A percentile compares a stretch with the other conserved stretches of the same genome.
Evolutionary conservation across 2,113 vertebrate genomes (phyloP).

Genomic region (Callithrix jacchus): DNA sequence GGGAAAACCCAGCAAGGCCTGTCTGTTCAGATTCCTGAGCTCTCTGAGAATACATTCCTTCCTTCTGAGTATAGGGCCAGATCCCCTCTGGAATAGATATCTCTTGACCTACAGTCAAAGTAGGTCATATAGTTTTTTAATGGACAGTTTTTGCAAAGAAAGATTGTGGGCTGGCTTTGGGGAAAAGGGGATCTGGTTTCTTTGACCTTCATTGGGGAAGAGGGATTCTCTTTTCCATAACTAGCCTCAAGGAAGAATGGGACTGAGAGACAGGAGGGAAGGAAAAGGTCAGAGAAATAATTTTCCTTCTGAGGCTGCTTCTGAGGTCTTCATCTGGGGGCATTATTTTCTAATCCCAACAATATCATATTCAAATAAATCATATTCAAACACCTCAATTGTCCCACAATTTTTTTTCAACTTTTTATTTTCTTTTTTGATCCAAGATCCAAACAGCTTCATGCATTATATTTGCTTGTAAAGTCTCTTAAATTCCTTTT

Average conservation of each 20-base stretch:
- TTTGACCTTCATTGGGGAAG: background rate
- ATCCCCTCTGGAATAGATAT: background rate
- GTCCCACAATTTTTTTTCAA: background rate
- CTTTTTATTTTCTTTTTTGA: background rate
- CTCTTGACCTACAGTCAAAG: background rate
- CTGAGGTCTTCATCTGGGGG: background rate
- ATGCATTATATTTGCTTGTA: background rate
- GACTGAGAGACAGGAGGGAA: background rate
- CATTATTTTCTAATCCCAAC: background rate
- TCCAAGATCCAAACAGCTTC: background rate
- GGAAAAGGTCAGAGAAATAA: background rate
- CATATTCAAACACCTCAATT: background rate
- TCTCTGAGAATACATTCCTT: background rate
- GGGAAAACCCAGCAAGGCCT: background rate
- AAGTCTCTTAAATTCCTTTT: constrained; percentile 20
- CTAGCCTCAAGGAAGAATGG: background rate
- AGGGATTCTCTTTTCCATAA: background rate
- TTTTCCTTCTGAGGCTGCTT: background rate
- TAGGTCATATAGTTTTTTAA: background rate
- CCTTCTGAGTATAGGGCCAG: background rate
- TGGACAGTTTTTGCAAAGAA: background rate
- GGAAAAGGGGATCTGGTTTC: background rate
- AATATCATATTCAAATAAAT: background rate
- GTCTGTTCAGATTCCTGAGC: background rate
- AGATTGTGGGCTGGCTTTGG: background rate